Evolutionary conservation across 2,113 vertebrate species (phyloP).

Genomic region (Bungarus multicinctus): DNA sequence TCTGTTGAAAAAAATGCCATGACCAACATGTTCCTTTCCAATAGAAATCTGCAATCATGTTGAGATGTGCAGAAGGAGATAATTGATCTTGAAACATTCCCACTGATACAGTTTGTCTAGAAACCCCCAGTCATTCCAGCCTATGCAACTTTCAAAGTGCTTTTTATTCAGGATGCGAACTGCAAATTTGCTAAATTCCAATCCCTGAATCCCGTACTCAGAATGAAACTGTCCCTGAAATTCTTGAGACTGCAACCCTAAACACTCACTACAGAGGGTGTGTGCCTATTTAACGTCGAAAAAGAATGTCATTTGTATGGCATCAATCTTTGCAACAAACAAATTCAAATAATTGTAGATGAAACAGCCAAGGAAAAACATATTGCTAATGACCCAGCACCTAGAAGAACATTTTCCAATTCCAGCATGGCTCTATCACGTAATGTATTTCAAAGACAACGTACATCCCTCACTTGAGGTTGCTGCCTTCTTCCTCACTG

Average conservation of each 20-base stretch:
- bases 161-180: not conserved
- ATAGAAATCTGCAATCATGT: slow-evolving; percentile 14
- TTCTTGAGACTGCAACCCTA: not conserved
- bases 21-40: rapidly evolving
- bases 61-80: not conserved
- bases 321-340: not conserved
- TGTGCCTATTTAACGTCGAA: not conserved
- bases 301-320: too few species aligned
- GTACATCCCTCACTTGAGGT: not conserved
- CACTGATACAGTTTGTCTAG: not conserved
- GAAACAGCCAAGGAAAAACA: not conserved
- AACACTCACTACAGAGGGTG: not conserved
- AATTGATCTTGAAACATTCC: slow-evolving; percentile 1
- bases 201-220: not conserved
- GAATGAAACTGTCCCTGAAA: not conserved
- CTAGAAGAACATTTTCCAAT: not conserved
- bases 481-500: not conserved
- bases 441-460: not conserved
- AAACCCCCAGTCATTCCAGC: too few species aligned
- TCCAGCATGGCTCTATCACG: not conserved
- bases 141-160: not conserved
- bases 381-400: not conserved
- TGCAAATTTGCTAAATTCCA: not conserved
- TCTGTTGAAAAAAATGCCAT: slow-evolving; percentile 9
- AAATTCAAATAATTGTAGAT: not conserved